Percentiles rank a stretch among this genome's conserved stretches.
phyloP scores from a whole-genome alignment of 2,113 vertebrate species.

The Xiphophorus couchianus region DNA sequence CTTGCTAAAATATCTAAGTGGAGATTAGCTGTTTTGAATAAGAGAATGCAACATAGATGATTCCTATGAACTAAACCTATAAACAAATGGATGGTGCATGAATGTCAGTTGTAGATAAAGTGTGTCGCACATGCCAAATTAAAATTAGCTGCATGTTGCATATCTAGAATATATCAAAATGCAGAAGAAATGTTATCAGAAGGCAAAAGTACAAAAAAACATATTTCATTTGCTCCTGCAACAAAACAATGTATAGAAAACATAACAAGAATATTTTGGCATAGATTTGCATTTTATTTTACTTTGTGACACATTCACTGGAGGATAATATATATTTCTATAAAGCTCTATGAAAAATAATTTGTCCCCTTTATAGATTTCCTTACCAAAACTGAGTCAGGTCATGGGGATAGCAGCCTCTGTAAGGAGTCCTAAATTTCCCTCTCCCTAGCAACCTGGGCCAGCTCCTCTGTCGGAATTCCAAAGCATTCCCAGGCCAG shows the following conservation, averaged over 20 bases:
- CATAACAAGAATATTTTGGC: not conserved
- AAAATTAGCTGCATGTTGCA: not conserved
- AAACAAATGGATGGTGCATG: constrained; percentile 4
- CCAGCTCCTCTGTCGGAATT: too few species aligned
- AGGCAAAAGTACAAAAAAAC: not conserved
- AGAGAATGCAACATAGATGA: not conserved
- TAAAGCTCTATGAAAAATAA: not conserved
- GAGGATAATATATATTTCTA: not conserved
- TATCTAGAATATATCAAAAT: not conserved
- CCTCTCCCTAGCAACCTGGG: too few species aligned
- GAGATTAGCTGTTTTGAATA: not conserved
- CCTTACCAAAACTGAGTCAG: not conserved
- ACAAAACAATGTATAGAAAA: constrained; percentile 38
- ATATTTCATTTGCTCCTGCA: not conserved
- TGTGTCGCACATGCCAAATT: constrained; percentile 11
- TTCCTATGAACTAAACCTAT: not conserved
- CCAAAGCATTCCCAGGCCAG: too few species aligned
- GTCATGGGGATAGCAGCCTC: too few species aligned
- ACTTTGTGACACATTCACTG: not conserved
- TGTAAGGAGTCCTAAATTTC: too few species aligned
- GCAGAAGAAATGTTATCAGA: not conserved
- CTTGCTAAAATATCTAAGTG: not conserved
- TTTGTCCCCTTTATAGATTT: not conserved
- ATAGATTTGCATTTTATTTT: not conserved
- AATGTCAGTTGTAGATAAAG: not conserved